Base-by-base conservation (phyloP, 2,888 invertebrate genomes). In the Dasysyrphus albostriatus region DNA sequence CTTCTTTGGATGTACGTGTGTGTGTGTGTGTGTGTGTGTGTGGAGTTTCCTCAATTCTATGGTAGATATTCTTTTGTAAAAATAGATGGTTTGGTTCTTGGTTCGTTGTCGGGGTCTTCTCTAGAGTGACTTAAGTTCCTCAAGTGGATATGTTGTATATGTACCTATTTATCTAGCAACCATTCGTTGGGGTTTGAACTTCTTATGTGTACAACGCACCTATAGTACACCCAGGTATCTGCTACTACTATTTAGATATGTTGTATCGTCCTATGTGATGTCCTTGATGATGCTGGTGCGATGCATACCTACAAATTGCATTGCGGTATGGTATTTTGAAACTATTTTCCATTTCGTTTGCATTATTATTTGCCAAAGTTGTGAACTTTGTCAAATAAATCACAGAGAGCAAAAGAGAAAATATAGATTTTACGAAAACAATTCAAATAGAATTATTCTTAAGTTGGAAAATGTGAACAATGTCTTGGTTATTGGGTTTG, bases 201-300 rank as follows among this genome's bases (percentile, higher is more conserved):
- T 67, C 76, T 81, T 75, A 76, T 80, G 75, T 51, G 84, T 76
- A 70, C 84, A 84, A 77, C 73, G 81, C 84, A 77, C 84, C 76
- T 81, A 72, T 67, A 39, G 24, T 24, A 24, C 3, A 24, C 24
- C 24, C 3, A n/a, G n/a, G 24, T 54, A 12, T 16, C 3, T 49
- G 1, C 10, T 16, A 12, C 32, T 5, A 3, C 12, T 51, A 24
- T 6, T 8, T 32, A 32, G 42, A 1, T 42, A 47, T 32, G 65
- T 44, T 32, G 65, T 44, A 9, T 51, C 51, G 44, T 51, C 51
- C 14, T 70, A 12, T 58, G 70, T 74, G 6, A 32, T 59, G 67
- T 76, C 76, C 81, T 81, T 81, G 76, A 84, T 67, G 65, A 81
- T 56, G 72, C 1, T 24, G 24, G 3, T 24, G 24, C 24, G 24